A percentile compares a stretch with the other conserved stretches of the same genome.
Conservation (phyloP, 2,113 vertebrate genomes). For the Elaphurus davidianus region DNA sequence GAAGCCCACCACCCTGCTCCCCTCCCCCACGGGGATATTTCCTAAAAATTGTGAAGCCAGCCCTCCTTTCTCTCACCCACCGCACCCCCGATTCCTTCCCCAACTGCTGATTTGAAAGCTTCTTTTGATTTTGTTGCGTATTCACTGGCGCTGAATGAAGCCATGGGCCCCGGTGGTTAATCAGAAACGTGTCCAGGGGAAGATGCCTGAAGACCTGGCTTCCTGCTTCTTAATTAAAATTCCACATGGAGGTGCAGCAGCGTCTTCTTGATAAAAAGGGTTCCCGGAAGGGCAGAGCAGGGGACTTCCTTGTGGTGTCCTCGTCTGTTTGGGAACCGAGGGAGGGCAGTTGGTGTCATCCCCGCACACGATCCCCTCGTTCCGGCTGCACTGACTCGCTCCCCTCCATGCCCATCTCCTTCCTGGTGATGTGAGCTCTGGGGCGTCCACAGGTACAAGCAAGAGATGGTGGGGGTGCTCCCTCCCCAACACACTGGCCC, state of each 20-base stretch:
- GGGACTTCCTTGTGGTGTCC: fast-evolving
- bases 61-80: background rate
- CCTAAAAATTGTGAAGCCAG: background rate
- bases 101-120: background rate
- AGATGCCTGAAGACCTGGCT: background rate
- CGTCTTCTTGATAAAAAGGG: background rate
- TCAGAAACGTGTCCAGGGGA: background rate
- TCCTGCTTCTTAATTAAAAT: background rate
- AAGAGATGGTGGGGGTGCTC: background rate
- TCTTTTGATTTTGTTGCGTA: background rate
- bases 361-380: background rate
- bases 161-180: background rate
- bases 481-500: background rate
- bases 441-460: background rate
- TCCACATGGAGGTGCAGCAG: background rate
- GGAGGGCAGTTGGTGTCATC: background rate
- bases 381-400: fast-evolving
- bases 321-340: fast-evolving
- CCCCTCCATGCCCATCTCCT: too few relatives aligned
- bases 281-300: too few relatives aligned
- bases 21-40: background rate
- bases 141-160: background rate
- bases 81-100: fast-evolving
- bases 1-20: background rate
- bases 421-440: background rate